Conservation (phyloP, 2,113 vertebrate species). For the Andinoacara biseriatus region DNA sequence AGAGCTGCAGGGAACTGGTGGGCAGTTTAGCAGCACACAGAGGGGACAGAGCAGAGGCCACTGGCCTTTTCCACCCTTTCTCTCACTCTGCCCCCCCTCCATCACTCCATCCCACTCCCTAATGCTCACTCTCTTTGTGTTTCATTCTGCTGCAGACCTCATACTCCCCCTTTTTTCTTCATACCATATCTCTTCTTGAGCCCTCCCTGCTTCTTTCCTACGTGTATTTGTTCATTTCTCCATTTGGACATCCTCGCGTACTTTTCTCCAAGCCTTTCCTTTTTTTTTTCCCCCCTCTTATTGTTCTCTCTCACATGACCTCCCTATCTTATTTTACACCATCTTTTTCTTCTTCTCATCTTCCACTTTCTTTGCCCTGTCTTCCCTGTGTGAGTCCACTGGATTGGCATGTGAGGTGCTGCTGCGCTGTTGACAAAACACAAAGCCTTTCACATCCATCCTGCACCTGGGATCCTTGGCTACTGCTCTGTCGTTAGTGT, state of each 20-base stretch:
- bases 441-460: constrained; percentile 77
- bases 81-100: constrained; percentile 56
- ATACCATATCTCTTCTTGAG: neutral
- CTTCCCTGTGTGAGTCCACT: constrained; percentile 39
- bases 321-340: neutral
- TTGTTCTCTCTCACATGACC: neutral
- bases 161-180: constrained; percentile 18
- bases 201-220: neutral
- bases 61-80: constrained; percentile 69
- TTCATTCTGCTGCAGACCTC: constrained; percentile 21
- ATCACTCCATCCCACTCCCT: constrained; percentile 36
- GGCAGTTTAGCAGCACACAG: constrained; percentile 70
- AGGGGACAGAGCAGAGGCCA: constrained; percentile 74
- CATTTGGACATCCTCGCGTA: neutral
- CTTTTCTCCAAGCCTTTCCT: neutral
- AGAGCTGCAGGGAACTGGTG: constrained; percentile 76
- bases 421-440: constrained; percentile 82
- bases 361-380: constrained; percentile 20
- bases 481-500: constrained; percentile 59
- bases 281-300: neutral
- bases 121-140: constrained; percentile 56
- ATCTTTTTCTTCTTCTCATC: constrained; percentile 11
- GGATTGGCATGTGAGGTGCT: constrained; percentile 77
- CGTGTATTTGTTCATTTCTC: neutral
- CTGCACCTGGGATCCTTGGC: constrained; percentile 87